Base-by-base conservation (phyloP, 1,140 invertebrate species). In the Drosophila nigromelanica region DNA sequence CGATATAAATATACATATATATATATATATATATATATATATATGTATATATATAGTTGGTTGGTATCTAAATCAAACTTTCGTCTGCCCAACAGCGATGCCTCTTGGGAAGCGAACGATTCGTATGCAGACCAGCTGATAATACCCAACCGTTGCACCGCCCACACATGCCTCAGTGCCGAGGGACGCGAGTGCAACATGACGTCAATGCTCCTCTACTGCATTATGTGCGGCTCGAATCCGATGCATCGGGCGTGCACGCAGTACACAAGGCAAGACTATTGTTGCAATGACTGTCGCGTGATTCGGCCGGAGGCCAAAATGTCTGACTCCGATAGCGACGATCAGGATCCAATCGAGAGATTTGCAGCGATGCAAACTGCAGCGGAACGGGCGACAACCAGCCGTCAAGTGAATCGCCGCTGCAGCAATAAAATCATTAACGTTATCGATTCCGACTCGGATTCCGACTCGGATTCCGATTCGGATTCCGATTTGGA, bases 161-260 rank as follows among this genome's bases (percentile, higher is more conserved):
- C 73, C 5, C 0, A 0, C 0, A 0, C 33, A 0, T 81, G 80
- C 40, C n/a, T 1, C 1, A 21, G n/a, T 24, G 11, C 35, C 4
- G 2, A 10, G 2, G 64, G 56, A 14, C 56, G 56, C 10, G 3
- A 3, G 10, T 8, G 15, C 2, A 24, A n/a, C 18, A 4, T 3
- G 2, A 3, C 4, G 1, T 10, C 21, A 2, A 7, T 15, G 2
- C 27, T 87, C 11, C 6, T 54, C 0, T 68, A 75, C 11, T 81
- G 74, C 37, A 47, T 3, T 2, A 5, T 27, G 5, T 85, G 81
- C 47, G 81, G 81, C 1, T 74, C 78, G 1, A 86, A 78, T 62
- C 81, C 81, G 0, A 12, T 54, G 35, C 80, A 85, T 39, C 0
- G 0, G 1, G 0, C 18, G 2, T 83, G 80, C 60, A 70, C 6